These are phyloP conservation scores for Cacatua alba DNA, from an alignment of 2,113 vertebrate genomes.

Conservation along the genomic window DNA sequence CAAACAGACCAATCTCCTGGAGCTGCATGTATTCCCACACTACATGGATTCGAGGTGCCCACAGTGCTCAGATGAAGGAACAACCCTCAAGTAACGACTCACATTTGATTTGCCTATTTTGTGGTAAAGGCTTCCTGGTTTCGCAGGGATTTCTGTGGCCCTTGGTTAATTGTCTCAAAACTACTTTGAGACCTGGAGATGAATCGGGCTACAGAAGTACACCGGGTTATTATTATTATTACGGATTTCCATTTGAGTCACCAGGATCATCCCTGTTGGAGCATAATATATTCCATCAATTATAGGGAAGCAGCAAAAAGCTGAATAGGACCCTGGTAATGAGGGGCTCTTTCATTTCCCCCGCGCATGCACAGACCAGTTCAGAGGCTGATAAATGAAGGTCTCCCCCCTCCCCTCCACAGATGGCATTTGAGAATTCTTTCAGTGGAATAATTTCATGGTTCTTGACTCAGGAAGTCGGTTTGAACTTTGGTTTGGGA, in stretches of 20 bases:
- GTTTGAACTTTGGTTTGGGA: slow-evolving; percentile 73
- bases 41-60: not conserved
- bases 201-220: not conserved
- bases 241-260: not conserved
- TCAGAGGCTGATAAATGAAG: slow-evolving; percentile 36
- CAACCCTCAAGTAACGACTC: not conserved
- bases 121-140: not conserved
- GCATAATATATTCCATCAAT: slow-evolving; percentile 31
- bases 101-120: not conserved
- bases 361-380: not conserved
- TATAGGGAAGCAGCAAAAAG: not conserved
- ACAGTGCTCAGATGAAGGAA: not conserved
- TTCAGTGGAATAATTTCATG: slow-evolving; percentile 67
- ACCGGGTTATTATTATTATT: not conserved
- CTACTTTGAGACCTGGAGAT: not conserved
- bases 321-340: slow-evolving; percentile 18
- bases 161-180: not conserved
- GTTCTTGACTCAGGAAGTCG: slow-evolving; percentile 66
- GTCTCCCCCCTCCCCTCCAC: not conserved
- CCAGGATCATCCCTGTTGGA: not conserved
- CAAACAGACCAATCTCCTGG: accelerated
- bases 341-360: slow-evolving; percentile 36
- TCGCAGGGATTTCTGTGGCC: not conserved
- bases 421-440: slow-evolving; percentile 55
- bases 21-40: accelerated